Evolutionary conservation across 2,113 vertebrate species (phyloP).

Genomic region (Parotia lawesii): DNA sequence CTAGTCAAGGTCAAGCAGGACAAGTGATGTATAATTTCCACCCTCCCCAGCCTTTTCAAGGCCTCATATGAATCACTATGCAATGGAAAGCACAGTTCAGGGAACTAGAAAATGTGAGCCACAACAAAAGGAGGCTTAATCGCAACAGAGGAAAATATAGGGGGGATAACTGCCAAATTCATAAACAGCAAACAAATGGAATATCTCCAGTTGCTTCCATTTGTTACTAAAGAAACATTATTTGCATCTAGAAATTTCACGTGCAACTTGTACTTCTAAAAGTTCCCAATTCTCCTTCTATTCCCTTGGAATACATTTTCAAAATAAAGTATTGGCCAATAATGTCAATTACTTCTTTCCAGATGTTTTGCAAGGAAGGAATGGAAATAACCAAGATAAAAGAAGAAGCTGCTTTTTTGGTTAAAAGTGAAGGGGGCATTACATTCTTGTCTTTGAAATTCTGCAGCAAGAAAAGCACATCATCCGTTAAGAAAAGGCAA

Average conservation of each 20-base stretch:
- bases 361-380: not conserved
- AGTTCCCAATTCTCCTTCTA: not conserved
- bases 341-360: not conserved
- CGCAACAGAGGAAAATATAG: not conserved
- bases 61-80: not conserved
- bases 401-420: not conserved
- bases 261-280: not conserved
- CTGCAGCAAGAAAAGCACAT: not conserved
- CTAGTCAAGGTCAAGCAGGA: not conserved
- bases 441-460: not conserved
- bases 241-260: not conserved
- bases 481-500: not conserved
- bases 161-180: not conserved
- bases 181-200: not conserved
- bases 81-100: not conserved
- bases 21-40: not conserved
- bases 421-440: not conserved
- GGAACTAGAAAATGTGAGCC: not conserved
- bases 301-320: not conserved
- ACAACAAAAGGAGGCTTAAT: not conserved
- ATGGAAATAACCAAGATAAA: not conserved
- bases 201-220: not conserved
- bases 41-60: not conserved
- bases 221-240: not conserved
- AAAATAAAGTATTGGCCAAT: not conserved